Evolutionary conservation across 2,888 invertebrate species (phyloP).

Genomic region (Dichetophora obliterata): DNA sequence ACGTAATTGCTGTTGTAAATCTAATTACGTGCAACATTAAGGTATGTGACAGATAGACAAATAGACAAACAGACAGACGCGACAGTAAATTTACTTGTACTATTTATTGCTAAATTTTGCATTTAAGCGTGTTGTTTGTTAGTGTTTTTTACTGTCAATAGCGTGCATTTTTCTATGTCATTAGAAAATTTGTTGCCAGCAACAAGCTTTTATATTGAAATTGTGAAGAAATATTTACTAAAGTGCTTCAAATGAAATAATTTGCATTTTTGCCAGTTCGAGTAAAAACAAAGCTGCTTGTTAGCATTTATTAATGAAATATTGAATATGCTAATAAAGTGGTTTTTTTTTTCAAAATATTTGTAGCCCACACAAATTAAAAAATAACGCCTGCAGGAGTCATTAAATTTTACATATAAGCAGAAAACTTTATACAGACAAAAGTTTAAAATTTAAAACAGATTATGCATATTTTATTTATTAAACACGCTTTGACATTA

Average conservation of each 20-base stretch:
- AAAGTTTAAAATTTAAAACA: neutral
- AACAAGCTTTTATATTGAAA: slow-evolving; percentile 15
- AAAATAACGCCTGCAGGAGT: neutral
- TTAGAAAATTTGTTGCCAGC: slow-evolving; percentile 53
- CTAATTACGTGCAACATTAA: slow-evolving; percentile 31
- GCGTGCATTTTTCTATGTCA: slow-evolving; percentile 52
- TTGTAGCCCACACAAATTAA: neutral
- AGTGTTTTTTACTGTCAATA: slow-evolving; percentile 14
- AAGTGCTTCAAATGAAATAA: slow-evolving; percentile 9
- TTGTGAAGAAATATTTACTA: neutral
- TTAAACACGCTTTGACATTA: too few relatives aligned
- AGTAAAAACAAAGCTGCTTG: slow-evolving; percentile 5
- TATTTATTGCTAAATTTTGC: slow-evolving; percentile 32
- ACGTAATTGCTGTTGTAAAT: slow-evolving; percentile 18
- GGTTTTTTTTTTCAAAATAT: neutral
- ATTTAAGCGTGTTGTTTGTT: neutral
- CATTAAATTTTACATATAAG: slow-evolving; percentile 24
- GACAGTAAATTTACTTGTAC: neutral
- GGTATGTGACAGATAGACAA: slow-evolving; percentile 37
- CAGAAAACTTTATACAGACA: neutral
- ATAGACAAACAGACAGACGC: slow-evolving; percentile 7
- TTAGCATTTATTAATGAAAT: slow-evolving; percentile 12
- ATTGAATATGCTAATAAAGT: neutral
- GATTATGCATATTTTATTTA: too few relatives aligned
- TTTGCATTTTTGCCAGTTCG: slow-evolving; percentile 53